Base-by-base conservation (phyloP, 1,140 invertebrate species). In the Pseudomyrmex concolor region DNA sequence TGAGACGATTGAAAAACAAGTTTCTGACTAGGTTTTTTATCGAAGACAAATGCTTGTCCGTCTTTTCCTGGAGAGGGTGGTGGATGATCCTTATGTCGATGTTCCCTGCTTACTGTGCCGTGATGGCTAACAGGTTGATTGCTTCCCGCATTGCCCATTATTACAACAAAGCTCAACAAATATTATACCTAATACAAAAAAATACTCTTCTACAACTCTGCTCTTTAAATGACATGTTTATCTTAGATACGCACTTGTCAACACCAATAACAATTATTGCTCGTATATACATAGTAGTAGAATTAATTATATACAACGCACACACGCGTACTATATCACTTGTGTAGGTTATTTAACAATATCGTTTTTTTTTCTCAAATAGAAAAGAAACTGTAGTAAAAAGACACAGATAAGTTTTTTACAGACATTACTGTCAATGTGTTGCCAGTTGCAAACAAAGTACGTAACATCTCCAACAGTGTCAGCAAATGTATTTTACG, bases 41-140 rank as follows among this genome's bases (percentile, higher is more conserved):
- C 97, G 94, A 98, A 98, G 51, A 96, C 95, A 94, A 98, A 98
- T 60, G 97, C 97, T 94, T 97, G 97, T 64, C 96, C 97, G 89
- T 97, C 97, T 89, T 96, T 97, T 25, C 94, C 94, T 54, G 96
- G 96, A 0, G 97, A 97, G 19, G 96, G 95, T 10, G 96, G 96
- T 19, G 95, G 94, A 68, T 93, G 91, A 43, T 93, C 93, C 67
- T 92, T 94, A 51, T 90, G 90, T 72, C 91, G 89, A 60, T 88
- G 88, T 7, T 93, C 92, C 66, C 92, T 95, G 7, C 91, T 94
- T 76, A 95, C 95, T 51, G 94, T 94, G 66, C 95, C 95, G 90
- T 96, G 95, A 87, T 97, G 96, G 87, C 96, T 94, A 51, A 95
- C 95, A 81, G 95, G 94, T 85, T 95, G 95, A 88, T 92, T 94